Conservation (phyloP, 1,140 invertebrate genomes). For the Andrena cerasifolii region DNA sequence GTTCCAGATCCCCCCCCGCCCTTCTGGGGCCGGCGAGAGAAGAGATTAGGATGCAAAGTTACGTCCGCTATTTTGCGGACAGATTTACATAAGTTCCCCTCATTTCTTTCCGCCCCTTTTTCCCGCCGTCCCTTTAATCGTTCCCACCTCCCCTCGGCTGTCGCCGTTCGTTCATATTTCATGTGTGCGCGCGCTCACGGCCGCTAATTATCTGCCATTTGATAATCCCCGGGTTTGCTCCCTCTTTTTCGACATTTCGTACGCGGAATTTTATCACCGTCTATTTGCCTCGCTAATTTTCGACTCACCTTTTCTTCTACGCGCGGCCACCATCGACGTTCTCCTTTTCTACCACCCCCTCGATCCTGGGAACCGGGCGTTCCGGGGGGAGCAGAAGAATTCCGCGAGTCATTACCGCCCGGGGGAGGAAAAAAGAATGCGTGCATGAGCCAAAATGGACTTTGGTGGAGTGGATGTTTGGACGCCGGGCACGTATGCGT, state of each 20-base stretch:
- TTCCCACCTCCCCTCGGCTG: background rate
- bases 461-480: background rate
- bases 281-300: slow-evolving; percentile 29
- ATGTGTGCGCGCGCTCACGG: slow-evolving; percentile 9
- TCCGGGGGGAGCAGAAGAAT: no score
- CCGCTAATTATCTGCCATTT: slow-evolving; percentile 50
- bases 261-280: background rate
- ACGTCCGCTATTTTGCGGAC: slow-evolving; percentile 73
- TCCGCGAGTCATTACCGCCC: no score
- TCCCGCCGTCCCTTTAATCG: slow-evolving; percentile 15
- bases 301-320: background rate
- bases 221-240: slow-evolving; percentile 40
- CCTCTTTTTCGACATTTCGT: background rate
- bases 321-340: no score
- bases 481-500: slow-evolving; percentile 30
- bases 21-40: no score
- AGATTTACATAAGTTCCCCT: slow-evolving; percentile 75
- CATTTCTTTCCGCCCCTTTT: slow-evolving; percentile 19
- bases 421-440: background rate
- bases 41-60: slow-evolving; percentile 74
- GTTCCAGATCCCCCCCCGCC: slow-evolving; percentile 46
- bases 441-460: background rate
- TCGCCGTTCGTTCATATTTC: slow-evolving; percentile 44
- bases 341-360: no score
- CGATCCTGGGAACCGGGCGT: no score